Percentiles rank a stretch among this genome's conserved stretches.
Evolutionary conservation across 2,888 invertebrate species (phyloP).

Genomic region (Choristoneura rosaceana): DNA sequence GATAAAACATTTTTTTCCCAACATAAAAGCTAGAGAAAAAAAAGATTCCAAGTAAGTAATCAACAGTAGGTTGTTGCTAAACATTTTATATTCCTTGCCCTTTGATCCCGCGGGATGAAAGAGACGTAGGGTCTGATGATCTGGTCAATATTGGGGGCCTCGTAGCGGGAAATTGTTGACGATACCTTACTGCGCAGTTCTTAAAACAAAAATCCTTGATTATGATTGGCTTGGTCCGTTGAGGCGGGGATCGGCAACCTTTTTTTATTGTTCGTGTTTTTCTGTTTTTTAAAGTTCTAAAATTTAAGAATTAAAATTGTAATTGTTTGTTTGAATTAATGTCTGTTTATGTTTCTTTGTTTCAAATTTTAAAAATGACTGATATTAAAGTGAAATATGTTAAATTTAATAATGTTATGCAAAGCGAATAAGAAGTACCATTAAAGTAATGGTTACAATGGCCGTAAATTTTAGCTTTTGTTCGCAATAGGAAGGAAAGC

Average conservation of each 20-base stretch:
- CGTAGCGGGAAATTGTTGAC: slow-evolving; percentile 24
- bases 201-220: neutral
- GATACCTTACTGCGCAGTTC: slow-evolving; percentile 21
- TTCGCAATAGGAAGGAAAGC: neutral
- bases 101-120: slow-evolving; percentile 31
- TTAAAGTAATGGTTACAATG: neutral
- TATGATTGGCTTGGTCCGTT: neutral
- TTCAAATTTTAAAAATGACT: too few species aligned
- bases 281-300: neutral
- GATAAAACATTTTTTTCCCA: neutral
- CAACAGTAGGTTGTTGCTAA: neutral
- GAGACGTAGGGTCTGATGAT: slow-evolving; percentile 17
- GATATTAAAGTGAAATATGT: too few species aligned
- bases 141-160: slow-evolving; percentile 30
- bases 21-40: neutral
- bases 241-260: neutral
- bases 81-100: slow-evolving; percentile 26
- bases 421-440: neutral
- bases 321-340: too few species aligned
- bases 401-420: neutral
- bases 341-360: too few species aligned
- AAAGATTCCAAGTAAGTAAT: slow-evolving; percentile 1
- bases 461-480: slow-evolving; percentile 3
- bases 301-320: too few species aligned
- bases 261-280: neutral